A percentile compares a stretch with the other conserved stretches of the same genome.
Evolutionary conservation across 2,113 vertebrate genomes (phyloP).

Genomic region (Cinclus mexicanus): DNA sequence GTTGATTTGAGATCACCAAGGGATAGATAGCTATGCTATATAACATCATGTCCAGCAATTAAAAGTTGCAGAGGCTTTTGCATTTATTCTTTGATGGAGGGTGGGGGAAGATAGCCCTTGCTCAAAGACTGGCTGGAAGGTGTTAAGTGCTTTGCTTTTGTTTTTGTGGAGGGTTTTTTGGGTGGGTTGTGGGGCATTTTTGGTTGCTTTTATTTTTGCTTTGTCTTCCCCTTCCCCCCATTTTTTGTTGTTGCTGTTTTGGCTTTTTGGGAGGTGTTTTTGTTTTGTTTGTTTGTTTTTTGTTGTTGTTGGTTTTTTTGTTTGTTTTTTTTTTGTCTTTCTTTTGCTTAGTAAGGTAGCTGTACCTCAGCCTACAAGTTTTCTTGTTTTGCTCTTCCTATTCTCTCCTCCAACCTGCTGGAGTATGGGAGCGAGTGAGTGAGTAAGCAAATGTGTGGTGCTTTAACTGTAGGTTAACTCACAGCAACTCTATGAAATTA

Average conservation of each 20-base stretch:
- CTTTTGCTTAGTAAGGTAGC: background rate
- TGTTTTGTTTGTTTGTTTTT: background rate
- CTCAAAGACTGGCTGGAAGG: background rate
- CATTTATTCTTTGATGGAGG: accelerated
- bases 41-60: background rate
- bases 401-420: accelerated
- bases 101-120: background rate
- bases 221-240: too few relatives aligned
- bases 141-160: background rate
- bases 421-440: background rate
- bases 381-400: background rate
- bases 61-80: background rate
- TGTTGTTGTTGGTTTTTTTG: background rate
- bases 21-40: background rate
- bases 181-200: too few relatives aligned
- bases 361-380: background rate
- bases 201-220: background rate
- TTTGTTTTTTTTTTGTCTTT: background rate
- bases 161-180: background rate
- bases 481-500: background rate
- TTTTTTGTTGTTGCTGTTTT: too few relatives aligned
- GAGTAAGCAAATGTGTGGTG: background rate
- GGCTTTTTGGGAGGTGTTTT: background rate
- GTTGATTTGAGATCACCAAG: background rate
- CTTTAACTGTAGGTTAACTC: background rate